Evolutionary conservation across 2,113 vertebrate species (phyloP).

Genomic region (Bagarius yarrelli): DNA sequence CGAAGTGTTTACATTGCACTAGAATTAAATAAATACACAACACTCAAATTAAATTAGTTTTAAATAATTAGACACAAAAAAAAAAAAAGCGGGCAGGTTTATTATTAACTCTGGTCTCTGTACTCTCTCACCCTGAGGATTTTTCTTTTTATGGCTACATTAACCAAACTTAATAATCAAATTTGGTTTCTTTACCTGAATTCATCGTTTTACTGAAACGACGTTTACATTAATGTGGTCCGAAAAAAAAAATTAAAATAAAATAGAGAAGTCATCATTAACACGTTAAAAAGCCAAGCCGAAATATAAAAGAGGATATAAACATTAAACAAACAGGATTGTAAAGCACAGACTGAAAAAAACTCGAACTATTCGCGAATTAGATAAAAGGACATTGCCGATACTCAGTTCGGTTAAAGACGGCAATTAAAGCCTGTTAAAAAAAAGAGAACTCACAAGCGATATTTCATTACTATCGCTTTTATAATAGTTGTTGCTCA

Average conservation of each 20-base stretch:
- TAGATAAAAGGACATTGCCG: slow-evolving; percentile 6
- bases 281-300: slow-evolving; percentile 13
- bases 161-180: slow-evolving; percentile 36
- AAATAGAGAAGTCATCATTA: neutral
- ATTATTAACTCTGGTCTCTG: slow-evolving; percentile 35
- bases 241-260: neutral
- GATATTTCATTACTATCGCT: neutral
- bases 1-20: neutral
- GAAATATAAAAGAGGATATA: slow-evolving; percentile 2
- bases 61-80: neutral
- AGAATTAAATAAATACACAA: slow-evolving; percentile 11
- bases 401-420: slow-evolving; percentile 1
- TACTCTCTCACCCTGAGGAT: slow-evolving; percentile 41
- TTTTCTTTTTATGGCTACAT: slow-evolving; percentile 37
- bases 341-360: slow-evolving; percentile 20
- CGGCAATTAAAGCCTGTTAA: neutral
- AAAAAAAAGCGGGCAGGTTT: slow-evolving; percentile 20
- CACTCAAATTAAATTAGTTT: slow-evolving; percentile 4
- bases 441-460: too few species aligned
- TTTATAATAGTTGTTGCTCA: neutral
- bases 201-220: slow-evolving; percentile 32
- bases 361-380: neutral
- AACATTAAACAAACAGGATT: slow-evolving; percentile 1
- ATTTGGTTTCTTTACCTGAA: slow-evolving; percentile 43
- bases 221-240: slow-evolving; percentile 40